Evolutionary conservation across 2,888 invertebrate genomes (phyloP).

Genomic region (Myopa tessellatipennis): DNA sequence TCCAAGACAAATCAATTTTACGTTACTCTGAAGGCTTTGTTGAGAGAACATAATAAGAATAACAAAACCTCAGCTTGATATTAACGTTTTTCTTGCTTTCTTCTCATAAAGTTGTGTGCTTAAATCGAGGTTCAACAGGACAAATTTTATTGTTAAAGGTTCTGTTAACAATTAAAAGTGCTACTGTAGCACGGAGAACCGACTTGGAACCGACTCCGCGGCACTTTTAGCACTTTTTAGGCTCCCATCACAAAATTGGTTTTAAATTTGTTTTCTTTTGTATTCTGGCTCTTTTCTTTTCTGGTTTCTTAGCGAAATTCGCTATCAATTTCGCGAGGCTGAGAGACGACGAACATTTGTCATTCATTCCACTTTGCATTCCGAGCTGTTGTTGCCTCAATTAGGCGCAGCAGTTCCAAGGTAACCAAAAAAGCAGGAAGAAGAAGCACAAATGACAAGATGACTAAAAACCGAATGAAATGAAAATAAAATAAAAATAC

Average conservation of each 20-base stretch:
- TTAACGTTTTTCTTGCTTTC: too few relatives aligned
- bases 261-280: constrained; percentile 4
- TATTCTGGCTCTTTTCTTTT: not conserved
- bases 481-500: constrained; percentile 14
- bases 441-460: not conserved
- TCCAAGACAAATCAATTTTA: too few relatives aligned
- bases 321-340: constrained; percentile 20
- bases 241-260: constrained; percentile 13
- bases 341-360: constrained; percentile 47
- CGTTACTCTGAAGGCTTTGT: too few relatives aligned
- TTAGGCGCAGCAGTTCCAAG: constrained; percentile 8
- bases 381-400: constrained; percentile 38
- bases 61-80: too few relatives aligned
- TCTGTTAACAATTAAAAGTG: constrained; percentile 19
- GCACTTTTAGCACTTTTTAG: too few relatives aligned
- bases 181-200: not conserved
- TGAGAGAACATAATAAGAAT: too few relatives aligned
- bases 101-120: too few relatives aligned
- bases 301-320: constrained; percentile 8
- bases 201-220: too few relatives aligned
- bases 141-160: constrained; percentile 38
- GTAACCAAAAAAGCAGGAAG: not conserved
- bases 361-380: constrained; percentile 50
- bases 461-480: not conserved
- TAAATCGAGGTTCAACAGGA: not conserved